phyloP scores from a whole-genome alignment of 2,888 invertebrate genomes.

The Dolichomitus sp. region DNA sequence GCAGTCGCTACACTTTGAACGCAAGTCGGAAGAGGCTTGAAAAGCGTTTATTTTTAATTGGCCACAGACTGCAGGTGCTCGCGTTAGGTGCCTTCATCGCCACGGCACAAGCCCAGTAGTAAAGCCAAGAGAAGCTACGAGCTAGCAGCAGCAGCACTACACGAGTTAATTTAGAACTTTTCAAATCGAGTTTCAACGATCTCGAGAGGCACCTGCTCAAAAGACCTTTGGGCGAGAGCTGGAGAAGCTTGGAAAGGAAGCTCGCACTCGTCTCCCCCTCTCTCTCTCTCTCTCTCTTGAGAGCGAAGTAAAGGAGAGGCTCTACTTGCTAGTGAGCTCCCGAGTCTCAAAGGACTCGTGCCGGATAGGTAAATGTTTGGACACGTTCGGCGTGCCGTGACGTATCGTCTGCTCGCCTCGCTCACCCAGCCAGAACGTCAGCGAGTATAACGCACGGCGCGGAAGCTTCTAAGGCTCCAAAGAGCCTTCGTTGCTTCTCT shows the following conservation, averaged over 20 bases:
- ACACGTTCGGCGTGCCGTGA: slow-evolving; percentile 64
- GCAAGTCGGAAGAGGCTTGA: slow-evolving; percentile 19
- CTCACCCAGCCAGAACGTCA: slow-evolving; percentile 30
- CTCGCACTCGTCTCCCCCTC: background rate
- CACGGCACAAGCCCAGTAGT: slow-evolving; percentile 44
- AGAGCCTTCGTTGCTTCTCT: slow-evolving; percentile 59
- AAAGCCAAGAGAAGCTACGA: slow-evolving; percentile 38
- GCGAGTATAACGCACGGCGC: slow-evolving; percentile 31
- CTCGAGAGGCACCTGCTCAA: slow-evolving; percentile 52
- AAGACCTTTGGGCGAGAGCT: slow-evolving; percentile 54
- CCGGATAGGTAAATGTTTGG: slow-evolving; percentile 66
- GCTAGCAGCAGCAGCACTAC: slow-evolving; percentile 38
- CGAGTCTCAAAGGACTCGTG: slow-evolving; percentile 65
- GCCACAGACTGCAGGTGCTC: slow-evolving; percentile 43
- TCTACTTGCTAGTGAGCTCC: slow-evolving; percentile 46
- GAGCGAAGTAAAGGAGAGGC: slow-evolving; percentile 9
- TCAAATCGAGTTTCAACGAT: slow-evolving; percentile 65
- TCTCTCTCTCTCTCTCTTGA: slow-evolving; percentile 10
- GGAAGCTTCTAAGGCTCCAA: slow-evolving; percentile 41
- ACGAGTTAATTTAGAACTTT: slow-evolving; percentile 67
- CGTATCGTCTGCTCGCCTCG: slow-evolving; percentile 45
- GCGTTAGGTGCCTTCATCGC: slow-evolving; percentile 61
- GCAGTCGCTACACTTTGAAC: slow-evolving; percentile 21
- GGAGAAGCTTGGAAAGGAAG: slow-evolving; percentile 56
- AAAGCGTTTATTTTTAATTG: slow-evolving; percentile 61